These are phyloP conservation scores for Athene noctua DNA, from an alignment of 2,113 vertebrate species.

Conservation along the genomic window DNA sequence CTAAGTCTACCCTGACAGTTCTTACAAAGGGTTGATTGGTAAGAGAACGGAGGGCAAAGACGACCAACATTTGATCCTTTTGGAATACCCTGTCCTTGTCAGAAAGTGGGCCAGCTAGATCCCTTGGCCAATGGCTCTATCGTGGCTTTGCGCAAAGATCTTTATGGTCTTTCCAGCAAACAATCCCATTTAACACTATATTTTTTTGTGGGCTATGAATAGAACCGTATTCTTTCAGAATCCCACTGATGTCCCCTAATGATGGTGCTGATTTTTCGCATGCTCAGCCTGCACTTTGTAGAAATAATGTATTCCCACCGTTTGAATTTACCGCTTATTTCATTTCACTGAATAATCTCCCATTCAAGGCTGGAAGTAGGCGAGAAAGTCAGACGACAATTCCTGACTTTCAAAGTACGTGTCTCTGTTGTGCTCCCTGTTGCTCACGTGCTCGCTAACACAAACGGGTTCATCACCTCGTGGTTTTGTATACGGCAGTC, in stretches of 20 bases:
- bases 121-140: background rate
- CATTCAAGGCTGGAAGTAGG: background rate
- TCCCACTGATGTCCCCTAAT: background rate
- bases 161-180: background rate
- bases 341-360: background rate
- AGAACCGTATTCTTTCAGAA: background rate
- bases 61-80: background rate
- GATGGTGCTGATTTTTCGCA: background rate
- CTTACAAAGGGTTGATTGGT: background rate
- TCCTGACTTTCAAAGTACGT: background rate
- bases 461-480: background rate
- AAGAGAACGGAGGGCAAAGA: background rate
- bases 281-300: background rate
- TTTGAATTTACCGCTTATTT: background rate
- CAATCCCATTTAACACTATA: background rate
- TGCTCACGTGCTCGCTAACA: background rate
- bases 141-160: background rate
- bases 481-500: background rate
- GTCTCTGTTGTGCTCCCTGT: background rate
- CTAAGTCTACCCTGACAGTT: background rate
- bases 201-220: background rate
- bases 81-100: background rate
- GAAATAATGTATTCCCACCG: background rate
- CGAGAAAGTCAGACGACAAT: background rate
- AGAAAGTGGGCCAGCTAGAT: background rate